phyloP scores from a whole-genome alignment of 2,888 invertebrate genomes.

The Sarcophaga rosellei region DNA sequence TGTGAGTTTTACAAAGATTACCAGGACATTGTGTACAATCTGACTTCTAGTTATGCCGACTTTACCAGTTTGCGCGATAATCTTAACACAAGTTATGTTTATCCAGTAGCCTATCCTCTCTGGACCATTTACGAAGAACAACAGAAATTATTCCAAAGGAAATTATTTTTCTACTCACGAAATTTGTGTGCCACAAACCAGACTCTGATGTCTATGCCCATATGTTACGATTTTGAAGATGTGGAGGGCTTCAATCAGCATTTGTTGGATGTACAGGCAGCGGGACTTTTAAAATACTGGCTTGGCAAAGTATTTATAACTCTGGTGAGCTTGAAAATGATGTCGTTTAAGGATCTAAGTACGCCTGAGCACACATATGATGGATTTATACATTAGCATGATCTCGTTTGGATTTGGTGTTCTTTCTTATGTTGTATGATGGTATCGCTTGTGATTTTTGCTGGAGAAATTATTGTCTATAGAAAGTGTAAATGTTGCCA shows the following conservation, averaged over 20 bases:
- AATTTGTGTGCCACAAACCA: constrained; percentile 27
- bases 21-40: not conserved
- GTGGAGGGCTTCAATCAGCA: constrained; percentile 42
- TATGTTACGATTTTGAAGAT: constrained; percentile 20
- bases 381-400: constrained; percentile 16
- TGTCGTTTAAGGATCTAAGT: constrained; percentile 30
- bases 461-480: not conserved
- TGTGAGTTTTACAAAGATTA: not conserved
- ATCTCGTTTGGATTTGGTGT: constrained; percentile 52
- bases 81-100: constrained; percentile 38
- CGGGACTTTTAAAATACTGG: constrained; percentile 55
- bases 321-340: constrained; percentile 24
- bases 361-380: not conserved
- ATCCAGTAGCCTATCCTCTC: constrained; percentile 17
- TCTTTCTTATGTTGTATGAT: not conserved
- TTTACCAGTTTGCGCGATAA: constrained; percentile 25
- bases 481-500: not conserved
- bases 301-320: constrained; percentile 28
- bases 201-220: constrained; percentile 32
- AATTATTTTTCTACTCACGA: constrained; percentile 40
- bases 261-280: constrained; percentile 37
- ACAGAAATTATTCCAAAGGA: constrained; percentile 31
- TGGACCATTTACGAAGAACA: constrained; percentile 48
- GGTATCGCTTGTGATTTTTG: not conserved
- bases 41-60: not conserved